Evolutionary conservation across 1,140 invertebrate species (phyloP).

Genomic region (Aricia agestis): DNA sequence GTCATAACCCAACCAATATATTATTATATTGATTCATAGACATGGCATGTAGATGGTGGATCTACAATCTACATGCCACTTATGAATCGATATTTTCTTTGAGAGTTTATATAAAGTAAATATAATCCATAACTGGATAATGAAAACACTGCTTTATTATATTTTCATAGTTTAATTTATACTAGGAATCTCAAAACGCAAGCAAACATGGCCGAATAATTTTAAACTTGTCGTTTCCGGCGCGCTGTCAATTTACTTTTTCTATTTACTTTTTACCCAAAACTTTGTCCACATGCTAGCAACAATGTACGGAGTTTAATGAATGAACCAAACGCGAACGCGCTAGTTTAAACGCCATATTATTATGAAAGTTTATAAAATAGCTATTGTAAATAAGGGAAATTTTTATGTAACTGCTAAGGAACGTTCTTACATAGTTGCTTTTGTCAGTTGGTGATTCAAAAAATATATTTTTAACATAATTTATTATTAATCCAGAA

Average conservation of each 20-base stretch:
- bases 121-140: neutral
- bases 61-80: too few relatives aligned
- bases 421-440: too few relatives aligned
- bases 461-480: too few relatives aligned
- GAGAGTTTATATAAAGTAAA: too few relatives aligned
- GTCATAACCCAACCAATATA: too few relatives aligned
- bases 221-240: neutral
- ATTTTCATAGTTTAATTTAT: neutral
- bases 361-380: neutral
- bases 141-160: neutral
- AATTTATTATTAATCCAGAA: too few relatives aligned
- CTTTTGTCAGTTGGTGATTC: too few relatives aligned
- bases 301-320: neutral
- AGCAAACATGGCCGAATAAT: neutral
- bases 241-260: slow-evolving; percentile 1
- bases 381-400: too few relatives aligned
- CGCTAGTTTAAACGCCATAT: neutral
- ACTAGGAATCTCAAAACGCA: neutral
- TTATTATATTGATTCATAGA: too few relatives aligned
- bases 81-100: too few relatives aligned
- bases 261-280: neutral
- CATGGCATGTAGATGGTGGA: too few relatives aligned
- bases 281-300: neutral
- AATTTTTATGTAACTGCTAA: too few relatives aligned
- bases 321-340: neutral